phyloP scores from a whole-genome alignment of 2,888 invertebrate genomes.

The Polymixis flavicincta region DNA sequence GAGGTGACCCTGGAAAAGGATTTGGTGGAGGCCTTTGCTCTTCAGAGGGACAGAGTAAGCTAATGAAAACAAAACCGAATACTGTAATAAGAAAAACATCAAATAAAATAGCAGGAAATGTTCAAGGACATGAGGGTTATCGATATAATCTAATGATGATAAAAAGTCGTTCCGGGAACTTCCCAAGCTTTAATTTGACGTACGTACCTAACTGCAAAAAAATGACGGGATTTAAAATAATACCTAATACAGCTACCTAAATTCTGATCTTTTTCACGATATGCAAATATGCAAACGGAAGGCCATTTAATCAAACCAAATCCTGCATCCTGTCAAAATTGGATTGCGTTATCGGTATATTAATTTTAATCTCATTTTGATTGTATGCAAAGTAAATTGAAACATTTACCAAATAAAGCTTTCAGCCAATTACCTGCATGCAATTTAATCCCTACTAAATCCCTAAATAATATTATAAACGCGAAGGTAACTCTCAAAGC shows the following conservation, averaged over 20 bases:
- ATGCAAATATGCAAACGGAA: conserved; percentile 6
- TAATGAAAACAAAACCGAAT: not conserved
- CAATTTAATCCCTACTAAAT: conserved; percentile 28
- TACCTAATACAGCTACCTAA: not conserved
- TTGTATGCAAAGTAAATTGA: conserved; percentile 52
- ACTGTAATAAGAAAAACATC: not conserved
- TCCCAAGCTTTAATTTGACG: not conserved
- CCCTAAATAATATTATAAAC: too few species aligned
- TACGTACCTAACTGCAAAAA: not conserved
- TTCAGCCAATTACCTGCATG: conserved; percentile 31
- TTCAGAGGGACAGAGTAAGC: too few species aligned
- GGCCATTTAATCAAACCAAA: conserved; percentile 22
- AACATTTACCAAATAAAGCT: conserved; percentile 15
- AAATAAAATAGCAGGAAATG: not conserved
- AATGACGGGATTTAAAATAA: not conserved
- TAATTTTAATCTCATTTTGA: conserved; percentile 49
- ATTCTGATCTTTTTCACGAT: not conserved
- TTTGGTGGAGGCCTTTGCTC: too few species aligned
- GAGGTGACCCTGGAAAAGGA: too few species aligned
- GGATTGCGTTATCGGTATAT: conserved; percentile 29
- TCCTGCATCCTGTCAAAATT: conserved; percentile 21
- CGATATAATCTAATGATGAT: not conserved
- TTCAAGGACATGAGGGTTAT: not conserved
- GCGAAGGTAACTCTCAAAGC: too few species aligned
- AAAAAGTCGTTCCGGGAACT: not conserved